Conservation (phyloP, 2,113 vertebrate species). For the Petroica traversi region DNA sequence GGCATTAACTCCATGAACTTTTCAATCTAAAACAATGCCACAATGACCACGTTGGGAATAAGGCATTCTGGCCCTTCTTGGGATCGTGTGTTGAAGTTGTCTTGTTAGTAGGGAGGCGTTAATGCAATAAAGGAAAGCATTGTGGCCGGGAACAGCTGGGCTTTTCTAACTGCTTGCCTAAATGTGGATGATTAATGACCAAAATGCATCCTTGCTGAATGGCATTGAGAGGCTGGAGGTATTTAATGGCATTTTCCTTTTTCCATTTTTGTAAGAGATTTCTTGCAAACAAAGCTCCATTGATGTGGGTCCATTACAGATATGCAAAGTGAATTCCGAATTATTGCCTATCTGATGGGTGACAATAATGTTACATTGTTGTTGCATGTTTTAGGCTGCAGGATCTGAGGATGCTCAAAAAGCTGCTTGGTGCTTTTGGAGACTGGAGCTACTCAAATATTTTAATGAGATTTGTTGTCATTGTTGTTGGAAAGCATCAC, state of each 20-base stretch:
- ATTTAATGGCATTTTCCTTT: conserved; percentile 25
- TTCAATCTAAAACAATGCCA: conserved; percentile 55
- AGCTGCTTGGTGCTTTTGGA: not conserved
- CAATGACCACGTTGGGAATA: conserved; percentile 64
- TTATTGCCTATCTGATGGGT: conserved; percentile 39
- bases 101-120: conserved; percentile 32
- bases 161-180: conserved; percentile 54
- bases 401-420: not conserved
- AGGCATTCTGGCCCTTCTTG: conserved; percentile 51
- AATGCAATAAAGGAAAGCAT: conserved; percentile 33
- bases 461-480: conserved; percentile 29
- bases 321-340: conserved; percentile 3
- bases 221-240: conserved; percentile 37
- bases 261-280: conserved; percentile 7
- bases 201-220: conserved; percentile 59
- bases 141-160: conserved; percentile 56
- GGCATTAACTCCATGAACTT: conserved; percentile 69
- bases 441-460: not conserved
- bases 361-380: conserved; percentile 33
- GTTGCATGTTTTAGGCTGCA: not conserved
- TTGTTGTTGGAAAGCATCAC: not conserved
- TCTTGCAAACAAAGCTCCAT: conserved; percentile 48
- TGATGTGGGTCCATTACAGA: conserved; percentile 7
- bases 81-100: conserved; percentile 61
- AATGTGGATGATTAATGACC: conserved; percentile 62